Evolutionary conservation across 92 coral and sea anemone species (phyloP).

Genomic region (Isaurus tuberculatus): DNA sequence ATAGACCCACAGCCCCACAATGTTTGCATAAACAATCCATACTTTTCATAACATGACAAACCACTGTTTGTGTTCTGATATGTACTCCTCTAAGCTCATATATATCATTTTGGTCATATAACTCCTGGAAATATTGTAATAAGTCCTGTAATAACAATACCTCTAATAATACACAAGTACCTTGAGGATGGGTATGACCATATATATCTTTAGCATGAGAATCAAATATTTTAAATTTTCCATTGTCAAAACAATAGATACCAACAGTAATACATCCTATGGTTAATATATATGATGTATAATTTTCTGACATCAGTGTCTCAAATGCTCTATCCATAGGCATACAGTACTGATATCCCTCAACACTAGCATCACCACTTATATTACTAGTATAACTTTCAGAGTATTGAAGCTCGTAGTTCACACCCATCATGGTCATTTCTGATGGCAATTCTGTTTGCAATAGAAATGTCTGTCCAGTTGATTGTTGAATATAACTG

Average conservation of each 20-base stretch:
- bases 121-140: slow-evolving; percentile 16
- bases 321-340: slow-evolving; percentile 44
- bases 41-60: slow-evolving; percentile 9
- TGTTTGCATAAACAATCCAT: slow-evolving; percentile 19
- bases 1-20: slow-evolving; percentile 15
- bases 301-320: background rate
- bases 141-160: slow-evolving; percentile 15
- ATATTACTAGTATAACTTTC: slow-evolving; percentile 23
- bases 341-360: slow-evolving; percentile 43
- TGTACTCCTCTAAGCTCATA: slow-evolving; percentile 27
- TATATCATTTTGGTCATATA: slow-evolving; percentile 11
- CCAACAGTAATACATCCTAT: slow-evolving; percentile 39
- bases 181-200: slow-evolving; percentile 39
- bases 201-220: slow-evolving; percentile 37
- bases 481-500: slow-evolving; percentile 40
- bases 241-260: slow-evolving; percentile 20
- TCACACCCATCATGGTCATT: slow-evolving; percentile 12
- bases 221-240: slow-evolving; percentile 42
- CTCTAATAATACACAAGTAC: slow-evolving; percentile 37
- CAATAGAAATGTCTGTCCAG: slow-evolving; percentile 39
- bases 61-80: slow-evolving; percentile 25
- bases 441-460: slow-evolving; percentile 41
- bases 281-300: slow-evolving; percentile 30
- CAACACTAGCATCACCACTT: slow-evolving; percentile 37
- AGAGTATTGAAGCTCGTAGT: slow-evolving; percentile 6